Base-by-base conservation (phyloP, 2,888 invertebrate genomes). In the Busseola fusca region DNA sequence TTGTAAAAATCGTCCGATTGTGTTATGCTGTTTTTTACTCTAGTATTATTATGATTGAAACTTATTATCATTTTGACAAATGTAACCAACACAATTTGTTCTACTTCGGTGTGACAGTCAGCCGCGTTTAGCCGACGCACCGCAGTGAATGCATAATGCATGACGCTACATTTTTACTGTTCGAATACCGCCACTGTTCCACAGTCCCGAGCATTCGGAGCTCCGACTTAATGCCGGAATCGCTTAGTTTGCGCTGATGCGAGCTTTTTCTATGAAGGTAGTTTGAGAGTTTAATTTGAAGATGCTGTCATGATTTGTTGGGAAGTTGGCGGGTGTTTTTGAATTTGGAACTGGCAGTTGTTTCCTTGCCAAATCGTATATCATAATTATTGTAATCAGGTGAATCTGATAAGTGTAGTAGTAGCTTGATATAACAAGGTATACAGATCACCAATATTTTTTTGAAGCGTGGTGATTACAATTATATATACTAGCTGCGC, bases 111-210 rank as follows among this genome's bases (percentile, higher is more conserved):
- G 87, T 85, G 69, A 83, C 1, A 30, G 27, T 0, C 42, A 12
- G 63, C 70, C 81, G 40, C 82, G 78, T 84, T 85, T 83, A 84
- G 81, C 86, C 84, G 84, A 78, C 82, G 74, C 82, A 85, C 80
- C 83, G 83, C 83, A 83, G 77, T 76, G 76, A 77, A 84, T 90
- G 90, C 89, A 90, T 90, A 82, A 90, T 90, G 88, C 88, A 90
- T 89, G 89, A 83, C 82, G 84, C 79, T 87, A 89, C 87, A 90
- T 90, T 90, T 88, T 89, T 88, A 87, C 87, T 83, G 84, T 81
- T 82, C 79, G 80, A 76, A 76, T 75, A 72, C 69, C 56, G 78
- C 69, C 57, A 73, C 79, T 73, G 48, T 72, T 59, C 64, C 72
- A 77, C 78, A 57, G 64, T 14, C 9, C 81, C 64, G 40, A 81